Percentiles rank a stretch among this genome's conserved stretches.
Evolutionary conservation across 2,888 invertebrate genomes (phyloP).

Genomic region (Andrena fulva): DNA sequence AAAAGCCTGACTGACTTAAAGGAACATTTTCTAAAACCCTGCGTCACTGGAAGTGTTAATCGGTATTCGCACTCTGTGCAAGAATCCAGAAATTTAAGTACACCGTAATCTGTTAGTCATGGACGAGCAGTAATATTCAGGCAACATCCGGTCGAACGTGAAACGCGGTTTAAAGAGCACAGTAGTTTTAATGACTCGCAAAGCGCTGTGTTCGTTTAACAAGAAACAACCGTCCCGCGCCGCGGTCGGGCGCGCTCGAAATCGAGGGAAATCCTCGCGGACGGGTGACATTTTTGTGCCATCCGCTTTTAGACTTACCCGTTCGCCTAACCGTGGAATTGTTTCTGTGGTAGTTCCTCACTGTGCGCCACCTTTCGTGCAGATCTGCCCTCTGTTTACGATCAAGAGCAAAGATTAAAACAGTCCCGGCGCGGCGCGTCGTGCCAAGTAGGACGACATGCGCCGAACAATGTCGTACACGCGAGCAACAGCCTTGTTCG

Average conservation of each 20-base stretch:
- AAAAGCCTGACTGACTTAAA: no score
- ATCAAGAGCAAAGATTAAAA: conserved; percentile 58
- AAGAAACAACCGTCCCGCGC: not conserved
- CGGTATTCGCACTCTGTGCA: no score
- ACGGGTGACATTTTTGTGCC: conserved; percentile 11
- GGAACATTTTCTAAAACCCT: no score
- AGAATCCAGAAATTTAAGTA: no score
- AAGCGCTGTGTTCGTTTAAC: not conserved
- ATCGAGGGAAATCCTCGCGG: not conserved
- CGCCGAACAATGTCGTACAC: conserved; percentile 59
- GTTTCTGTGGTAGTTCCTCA: conserved; percentile 10
- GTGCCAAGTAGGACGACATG: conserved; percentile 63
- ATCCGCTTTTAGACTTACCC: conserved; percentile 2
- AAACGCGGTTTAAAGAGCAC: not conserved
- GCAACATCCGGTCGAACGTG: not conserved
- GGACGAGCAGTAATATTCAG: no score
- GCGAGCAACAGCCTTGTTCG: conserved; percentile 66
- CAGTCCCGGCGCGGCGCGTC: conserved; percentile 52
- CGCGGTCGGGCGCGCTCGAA: not conserved
- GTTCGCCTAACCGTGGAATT: conserved; percentile 32
- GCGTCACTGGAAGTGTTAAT: no score
- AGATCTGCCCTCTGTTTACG: conserved; percentile 54
- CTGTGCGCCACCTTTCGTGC: conserved; percentile 9
- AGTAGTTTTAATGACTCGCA: not conserved
- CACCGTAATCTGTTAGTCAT: no score